These are phyloP conservation scores for Heliconius hortense DNA, from an alignment of 2,888 invertebrate genomes.

Conservation along the genomic window DNA sequence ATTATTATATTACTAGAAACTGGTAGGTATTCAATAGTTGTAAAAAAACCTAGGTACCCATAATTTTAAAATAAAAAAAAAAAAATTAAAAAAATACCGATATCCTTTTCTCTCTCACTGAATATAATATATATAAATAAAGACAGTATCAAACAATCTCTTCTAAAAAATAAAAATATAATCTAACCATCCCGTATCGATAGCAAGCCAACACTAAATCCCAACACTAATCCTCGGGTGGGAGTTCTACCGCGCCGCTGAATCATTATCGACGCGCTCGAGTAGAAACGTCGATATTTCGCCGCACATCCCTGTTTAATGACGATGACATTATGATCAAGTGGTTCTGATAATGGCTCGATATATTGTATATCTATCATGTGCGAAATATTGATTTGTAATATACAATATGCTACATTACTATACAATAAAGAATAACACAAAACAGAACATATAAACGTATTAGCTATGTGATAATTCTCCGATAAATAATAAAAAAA, in stretches of 20 bases:
- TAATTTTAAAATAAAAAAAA: neutral
- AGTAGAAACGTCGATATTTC: constrained; percentile 48
- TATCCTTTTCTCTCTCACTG: neutral
- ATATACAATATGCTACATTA: neutral
- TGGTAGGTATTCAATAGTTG: neutral
- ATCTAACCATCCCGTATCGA: neutral
- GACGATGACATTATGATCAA: constrained; percentile 43
- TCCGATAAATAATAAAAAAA: too few species aligned
- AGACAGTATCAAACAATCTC: neutral
- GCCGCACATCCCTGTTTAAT: constrained; percentile 45
- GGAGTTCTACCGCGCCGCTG: constrained; percentile 46
- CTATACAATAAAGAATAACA: neutral
- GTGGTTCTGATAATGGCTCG: constrained; percentile 36
- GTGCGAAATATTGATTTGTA: constrained; percentile 28
- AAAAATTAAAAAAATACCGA: neutral
- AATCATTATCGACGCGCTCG: constrained; percentile 47
- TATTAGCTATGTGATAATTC: too few species aligned
- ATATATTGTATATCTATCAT: constrained; percentile 28
- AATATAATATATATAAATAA: too few species aligned
- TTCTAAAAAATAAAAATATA: constrained; percentile 6
- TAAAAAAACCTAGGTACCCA: neutral
- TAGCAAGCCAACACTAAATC: constrained; percentile 21
- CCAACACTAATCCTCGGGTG: constrained; percentile 42
- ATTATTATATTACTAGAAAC: neutral
- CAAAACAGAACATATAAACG: too few species aligned